Evolutionary conservation across 2,797 vertebrate species (phyloP), one percentile per base, ranked within the genome.

Genomic region (Catharus ustulatus): DNA sequence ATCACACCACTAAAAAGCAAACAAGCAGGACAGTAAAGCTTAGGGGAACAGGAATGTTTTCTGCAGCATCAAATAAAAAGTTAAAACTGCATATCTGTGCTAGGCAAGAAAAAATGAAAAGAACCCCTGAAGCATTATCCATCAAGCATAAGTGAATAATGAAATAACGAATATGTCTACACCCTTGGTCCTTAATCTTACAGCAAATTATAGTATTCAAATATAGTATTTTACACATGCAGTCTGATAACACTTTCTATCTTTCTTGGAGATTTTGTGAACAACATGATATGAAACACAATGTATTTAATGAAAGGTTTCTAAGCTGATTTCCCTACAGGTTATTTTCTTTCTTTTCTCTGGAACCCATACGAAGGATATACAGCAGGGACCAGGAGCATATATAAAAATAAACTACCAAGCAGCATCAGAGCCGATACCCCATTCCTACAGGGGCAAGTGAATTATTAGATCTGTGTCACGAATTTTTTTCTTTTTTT

Each of bases 381-480:
- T 97, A 98, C 98, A 98, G 97, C 91, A 97, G 97, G 98, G 98
- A 98, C 97, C 94, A 95, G 85, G 94, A 96, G 97, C 30, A 77
- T 97, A 98, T 98, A 98, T 98, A 98, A 98, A 98, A 98, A 98
- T 98, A 98, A 98, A 98, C 97, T 98, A 96, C 93, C 96, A 97
- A 96, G 95, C 96, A 93, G 97, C 96, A 98, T 97, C 97, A 94
- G 95, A 97, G 95, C 96, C 90, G 93, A 98, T 97, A 97, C 93
- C 96, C 96, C 96, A 96, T 97, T 97, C 97, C 97, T 98, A 97
- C 96, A 97, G 97, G 98, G 96, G 96, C 96, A 97, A 97, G 95
- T 97, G 97, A 98, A 97, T 98, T 98, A 98, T 98, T 98, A 98
- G 97, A 98, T 98, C 97, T 98, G 97, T 98, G 97, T 98, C 98